Percentiles rank a stretch among this genome's conserved stretches.
phyloP scores from a whole-genome alignment of 1,140 invertebrate genomes.

The Muscidifurax raptorellus region DNA sequence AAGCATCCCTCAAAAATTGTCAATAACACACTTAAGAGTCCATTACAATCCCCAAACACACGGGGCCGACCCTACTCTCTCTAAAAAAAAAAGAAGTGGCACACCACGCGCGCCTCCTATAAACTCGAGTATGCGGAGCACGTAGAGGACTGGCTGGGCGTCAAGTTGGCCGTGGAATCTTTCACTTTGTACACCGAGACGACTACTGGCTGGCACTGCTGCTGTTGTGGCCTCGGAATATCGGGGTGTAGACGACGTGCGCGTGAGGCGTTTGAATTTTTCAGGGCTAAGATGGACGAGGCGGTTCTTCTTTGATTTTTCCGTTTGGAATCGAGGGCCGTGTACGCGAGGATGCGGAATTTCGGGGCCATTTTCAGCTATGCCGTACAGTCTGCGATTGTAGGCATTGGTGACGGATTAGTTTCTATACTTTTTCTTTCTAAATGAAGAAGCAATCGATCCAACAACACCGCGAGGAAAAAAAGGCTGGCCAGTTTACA shows the following conservation, averaged over 20 bases:
- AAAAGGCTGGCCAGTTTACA: neutral
- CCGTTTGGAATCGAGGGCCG: neutral
- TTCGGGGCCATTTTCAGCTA: neutral
- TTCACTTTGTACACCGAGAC: slow-evolving; percentile 45
- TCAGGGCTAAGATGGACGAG: neutral
- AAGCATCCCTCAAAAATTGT: slow-evolving; percentile 64
- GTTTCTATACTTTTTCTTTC: no score
- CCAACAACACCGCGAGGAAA: neutral
- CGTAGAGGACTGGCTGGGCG: slow-evolving; percentile 32
- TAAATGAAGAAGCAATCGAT: no score
- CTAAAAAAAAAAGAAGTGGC: slow-evolving; percentile 8
- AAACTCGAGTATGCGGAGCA: slow-evolving; percentile 41
- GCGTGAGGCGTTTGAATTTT: slow-evolving; percentile 39
- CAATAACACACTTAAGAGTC: slow-evolving; percentile 36
- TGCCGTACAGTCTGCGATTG: no score
- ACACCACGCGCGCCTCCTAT: slow-evolving; percentile 25
- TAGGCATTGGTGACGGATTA: no score
- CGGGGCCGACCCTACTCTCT: neutral
- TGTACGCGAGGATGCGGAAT: neutral
- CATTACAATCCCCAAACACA: neutral
- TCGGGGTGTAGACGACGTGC: slow-evolving; percentile 4
- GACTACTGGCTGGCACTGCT: neutral
- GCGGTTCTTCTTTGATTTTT: neutral
- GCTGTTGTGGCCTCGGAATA: neutral
- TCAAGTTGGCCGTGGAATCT: slow-evolving; percentile 46